Base-by-base conservation (phyloP, 1,140 invertebrate genomes). In the Drosophila varians region DNA sequence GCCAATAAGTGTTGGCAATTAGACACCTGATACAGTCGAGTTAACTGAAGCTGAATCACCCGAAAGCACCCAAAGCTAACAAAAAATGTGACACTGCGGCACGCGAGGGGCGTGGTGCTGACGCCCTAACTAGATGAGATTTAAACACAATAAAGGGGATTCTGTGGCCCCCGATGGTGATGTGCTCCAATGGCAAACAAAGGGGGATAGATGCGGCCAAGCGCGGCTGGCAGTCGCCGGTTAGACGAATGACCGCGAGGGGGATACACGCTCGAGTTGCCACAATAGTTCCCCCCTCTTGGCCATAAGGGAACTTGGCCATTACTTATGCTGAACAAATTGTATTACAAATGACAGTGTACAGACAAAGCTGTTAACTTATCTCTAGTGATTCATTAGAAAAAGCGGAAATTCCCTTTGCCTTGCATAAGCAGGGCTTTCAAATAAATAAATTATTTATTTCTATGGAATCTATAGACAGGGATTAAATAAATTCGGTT, bases 261-360 rank as follows among this genome's bases (percentile, higher is more conserved):
- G 60, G 62, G 62, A 66, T 45, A 66, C 21, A 66, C 62, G 62
- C 60, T 66, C 38, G 60, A 66, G 62, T 66, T 53, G 38, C 60
- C 46, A 34, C 60, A 65, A 28, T 42, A 11, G 9, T 11, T 11
- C 9, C 36, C 45, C 62, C 26, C 31, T 34, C 42, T 9, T 11
- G 3, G 51, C 9, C 26, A 19, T 14, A 2, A 38, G 0, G 31
- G 11, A 61, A 60, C 62, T 68, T 47, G 66, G 23, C 68, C 51
- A 71, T 71, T 71, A 71, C 68, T 71, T 70, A 73, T 73, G 68
- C 49, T 62, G 36, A 55, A 48, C 43, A 72, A 73, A 73, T 54
- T 72, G 70, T 49, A 72, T 72, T 73, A 73, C 48, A 73, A 46
- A 71, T 45, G 16, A 25, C 54, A 47, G 48, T n/a, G n/a, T n/a